phyloP scores from a whole-genome alignment of 2,888 invertebrate species.

The Macrophya alboannulata region DNA sequence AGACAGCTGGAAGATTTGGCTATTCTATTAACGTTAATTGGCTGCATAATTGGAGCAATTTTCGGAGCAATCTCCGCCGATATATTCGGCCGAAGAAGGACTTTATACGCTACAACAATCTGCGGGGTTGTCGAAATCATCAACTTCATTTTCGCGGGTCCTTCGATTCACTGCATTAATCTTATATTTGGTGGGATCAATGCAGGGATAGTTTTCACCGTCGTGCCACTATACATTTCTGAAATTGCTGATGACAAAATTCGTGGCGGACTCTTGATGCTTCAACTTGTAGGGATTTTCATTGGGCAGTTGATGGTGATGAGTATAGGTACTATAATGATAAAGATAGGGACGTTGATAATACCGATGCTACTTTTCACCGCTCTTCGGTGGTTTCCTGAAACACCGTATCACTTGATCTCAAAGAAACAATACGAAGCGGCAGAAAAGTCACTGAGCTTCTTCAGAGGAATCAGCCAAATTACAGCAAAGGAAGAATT shows the following conservation, averaged over 20 bases:
- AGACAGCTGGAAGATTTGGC: too few species aligned
- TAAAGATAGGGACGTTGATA: too few species aligned
- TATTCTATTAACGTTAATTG: background rate
- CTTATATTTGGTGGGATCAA: background rate
- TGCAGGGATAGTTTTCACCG: background rate
- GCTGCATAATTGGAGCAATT: background rate
- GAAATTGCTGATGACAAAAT: slow-evolving; percentile 29
- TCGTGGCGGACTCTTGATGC: slow-evolving; percentile 3
- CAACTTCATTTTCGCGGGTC: background rate
- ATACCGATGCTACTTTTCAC: background rate
- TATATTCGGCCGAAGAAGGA: background rate
- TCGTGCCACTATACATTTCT: background rate
- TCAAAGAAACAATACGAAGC: background rate
- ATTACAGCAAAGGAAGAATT: background rate
- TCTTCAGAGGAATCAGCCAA: slow-evolving; percentile 4
- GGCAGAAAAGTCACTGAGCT: background rate
- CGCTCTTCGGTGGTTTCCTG: slow-evolving; percentile 15
- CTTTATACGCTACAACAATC: background rate
- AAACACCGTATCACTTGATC: slow-evolving; percentile 24
- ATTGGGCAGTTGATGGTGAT: background rate
- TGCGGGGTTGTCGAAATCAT: background rate
- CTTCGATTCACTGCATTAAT: background rate
- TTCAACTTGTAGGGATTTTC: background rate
- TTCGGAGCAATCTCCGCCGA: background rate
- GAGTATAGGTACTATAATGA: background rate